Conservation (phyloP, 1,140 invertebrate genomes). For the Drosophila tani region DNA sequence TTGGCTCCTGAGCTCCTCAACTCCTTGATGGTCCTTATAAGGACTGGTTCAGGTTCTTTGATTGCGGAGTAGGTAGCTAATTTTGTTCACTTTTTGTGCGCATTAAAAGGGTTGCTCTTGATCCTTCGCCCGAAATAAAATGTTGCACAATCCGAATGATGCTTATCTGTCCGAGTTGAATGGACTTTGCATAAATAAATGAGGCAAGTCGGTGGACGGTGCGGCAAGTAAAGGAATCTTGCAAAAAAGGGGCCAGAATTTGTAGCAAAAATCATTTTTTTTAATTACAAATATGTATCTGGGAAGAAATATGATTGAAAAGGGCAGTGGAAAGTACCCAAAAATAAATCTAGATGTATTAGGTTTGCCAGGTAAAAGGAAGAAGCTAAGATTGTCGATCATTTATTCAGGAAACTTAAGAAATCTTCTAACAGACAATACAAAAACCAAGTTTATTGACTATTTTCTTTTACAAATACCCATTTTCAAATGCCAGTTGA, state of each 20-base stretch:
- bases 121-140: slow-evolving; percentile 7
- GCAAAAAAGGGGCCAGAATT: slow-evolving; percentile 4
- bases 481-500: background rate
- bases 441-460: too few species aligned
- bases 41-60: slow-evolving; percentile 59
- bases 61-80: slow-evolving; percentile 67
- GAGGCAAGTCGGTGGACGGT: slow-evolving; percentile 26
- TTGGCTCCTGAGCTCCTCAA: background rate
- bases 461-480: too few species aligned
- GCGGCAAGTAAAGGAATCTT: slow-evolving; percentile 19
- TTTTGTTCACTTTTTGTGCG: slow-evolving; percentile 24
- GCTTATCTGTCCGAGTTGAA: slow-evolving; percentile 56
- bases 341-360: background rate
- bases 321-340: background rate
- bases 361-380: background rate
- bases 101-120: slow-evolving; percentile 30
- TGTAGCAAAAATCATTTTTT: slow-evolving; percentile 1
- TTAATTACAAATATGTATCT: slow-evolving; percentile 14
- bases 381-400: background rate
- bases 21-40: slow-evolving; percentile 19
- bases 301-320: background rate
- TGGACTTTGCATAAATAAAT: slow-evolving; percentile 52
- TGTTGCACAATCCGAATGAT: slow-evolving; percentile 36
- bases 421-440: background rate
- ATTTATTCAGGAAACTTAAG: background rate